phyloP scores from a whole-genome alignment of 2,797 vertebrate species.

The Neomorphus geoffroyi region DNA sequence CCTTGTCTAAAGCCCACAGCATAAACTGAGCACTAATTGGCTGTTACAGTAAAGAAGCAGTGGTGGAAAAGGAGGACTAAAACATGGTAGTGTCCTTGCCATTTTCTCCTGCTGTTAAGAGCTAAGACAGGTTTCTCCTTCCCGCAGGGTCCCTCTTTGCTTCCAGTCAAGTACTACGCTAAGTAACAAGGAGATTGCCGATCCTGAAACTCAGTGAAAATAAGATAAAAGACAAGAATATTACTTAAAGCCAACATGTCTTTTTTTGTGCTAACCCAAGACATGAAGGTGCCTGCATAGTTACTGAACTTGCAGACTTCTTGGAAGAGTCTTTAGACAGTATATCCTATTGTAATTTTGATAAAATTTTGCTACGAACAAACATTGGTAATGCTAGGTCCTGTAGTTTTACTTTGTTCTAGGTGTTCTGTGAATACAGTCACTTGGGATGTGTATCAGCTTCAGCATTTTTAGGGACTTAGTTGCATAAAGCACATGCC shows the following conservation, averaged over 20 bases:
- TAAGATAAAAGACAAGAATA: background rate
- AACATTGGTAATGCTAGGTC: background rate
- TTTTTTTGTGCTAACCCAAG: background rate
- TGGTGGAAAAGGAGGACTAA: background rate
- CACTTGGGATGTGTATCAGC: background rate
- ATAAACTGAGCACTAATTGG: background rate
- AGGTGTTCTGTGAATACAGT: background rate
- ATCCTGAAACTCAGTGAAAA: background rate
- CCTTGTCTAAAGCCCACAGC: background rate
- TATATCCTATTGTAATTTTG: background rate
- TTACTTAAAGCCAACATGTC: background rate
- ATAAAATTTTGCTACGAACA: background rate
- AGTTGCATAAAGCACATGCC: background rate
- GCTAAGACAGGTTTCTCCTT: background rate
- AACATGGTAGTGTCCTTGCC: background rate
- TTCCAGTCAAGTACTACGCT: background rate
- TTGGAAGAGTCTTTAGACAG: background rate
- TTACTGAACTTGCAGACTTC: background rate
- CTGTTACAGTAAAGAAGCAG: background rate
- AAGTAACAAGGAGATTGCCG: background rate
- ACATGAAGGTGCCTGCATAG: background rate
- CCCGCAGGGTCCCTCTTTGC: background rate
- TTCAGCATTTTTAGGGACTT: background rate
- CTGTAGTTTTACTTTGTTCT: background rate
- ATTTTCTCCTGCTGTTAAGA: background rate